These are phyloP conservation scores for Myotis brandtii DNA, from an alignment of 2,113 vertebrate genomes.

Conservation along the genomic window DNA sequence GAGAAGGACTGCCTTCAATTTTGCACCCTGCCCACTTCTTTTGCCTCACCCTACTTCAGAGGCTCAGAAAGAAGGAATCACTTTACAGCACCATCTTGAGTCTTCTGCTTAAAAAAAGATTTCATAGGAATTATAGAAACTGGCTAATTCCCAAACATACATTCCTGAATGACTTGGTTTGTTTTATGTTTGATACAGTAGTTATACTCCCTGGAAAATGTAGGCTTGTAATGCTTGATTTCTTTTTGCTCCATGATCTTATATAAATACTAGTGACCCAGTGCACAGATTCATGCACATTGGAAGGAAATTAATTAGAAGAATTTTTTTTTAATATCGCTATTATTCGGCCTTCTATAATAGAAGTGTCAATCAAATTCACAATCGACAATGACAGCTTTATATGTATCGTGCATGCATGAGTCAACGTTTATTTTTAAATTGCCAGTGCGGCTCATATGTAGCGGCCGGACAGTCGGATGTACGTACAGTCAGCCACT, in stretches of 20 bases:
- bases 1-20: neutral
- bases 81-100: neutral
- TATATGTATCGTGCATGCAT: too few relatives aligned
- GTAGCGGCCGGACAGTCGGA: too few relatives aligned
- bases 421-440: too few relatives aligned
- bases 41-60: neutral
- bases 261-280: neutral
- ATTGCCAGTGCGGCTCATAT: too few relatives aligned
- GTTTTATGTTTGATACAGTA: neutral
- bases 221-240: fast-evolving
- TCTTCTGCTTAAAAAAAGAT: neutral
- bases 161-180: neutral
- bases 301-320: too few relatives aligned
- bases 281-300: too few relatives aligned
- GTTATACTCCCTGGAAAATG: neutral
- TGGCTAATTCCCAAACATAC: neutral
- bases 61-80: neutral
- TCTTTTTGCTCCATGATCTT: neutral
- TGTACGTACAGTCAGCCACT: too few relatives aligned
- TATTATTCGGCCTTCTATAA: too few relatives aligned
- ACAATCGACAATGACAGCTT: too few relatives aligned
- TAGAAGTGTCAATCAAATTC: too few relatives aligned
- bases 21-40: too few relatives aligned
- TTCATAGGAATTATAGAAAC: neutral
- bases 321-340: too few relatives aligned